Conservation (phyloP, 2,888 invertebrate species). For the Polyommatus iphigenia region DNA sequence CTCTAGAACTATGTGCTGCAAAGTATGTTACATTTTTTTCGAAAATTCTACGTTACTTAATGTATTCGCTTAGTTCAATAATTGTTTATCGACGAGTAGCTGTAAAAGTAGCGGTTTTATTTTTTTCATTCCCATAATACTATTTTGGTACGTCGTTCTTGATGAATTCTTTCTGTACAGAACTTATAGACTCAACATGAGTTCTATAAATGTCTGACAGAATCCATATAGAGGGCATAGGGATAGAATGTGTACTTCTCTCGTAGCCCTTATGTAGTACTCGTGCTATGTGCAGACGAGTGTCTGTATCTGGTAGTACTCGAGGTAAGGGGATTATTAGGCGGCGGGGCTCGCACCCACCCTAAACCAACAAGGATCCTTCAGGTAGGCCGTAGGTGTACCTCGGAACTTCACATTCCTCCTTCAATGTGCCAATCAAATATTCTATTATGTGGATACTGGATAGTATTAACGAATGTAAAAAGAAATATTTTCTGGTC, state of each 20-base stretch:
- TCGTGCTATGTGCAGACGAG: background rate
- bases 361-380: conserved; percentile 21
- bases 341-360: conserved; percentile 19
- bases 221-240: background rate
- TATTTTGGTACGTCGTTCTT: too few relatives aligned
- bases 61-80: background rate
- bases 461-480: background rate
- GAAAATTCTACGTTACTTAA: background rate
- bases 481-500: background rate
- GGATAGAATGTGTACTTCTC: background rate
- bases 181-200: too few relatives aligned
- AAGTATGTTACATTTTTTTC: background rate
- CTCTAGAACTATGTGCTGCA: too few relatives aligned
- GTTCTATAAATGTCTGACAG: too few relatives aligned
- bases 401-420: background rate
- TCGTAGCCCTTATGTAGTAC: background rate
- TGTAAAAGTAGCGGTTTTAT: too few relatives aligned
- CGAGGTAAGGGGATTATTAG: conserved; percentile 20
- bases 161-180: too few relatives aligned
- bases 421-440: background rate
- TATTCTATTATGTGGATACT: background rate
- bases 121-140: too few relatives aligned
- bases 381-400: background rate
- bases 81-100: background rate
- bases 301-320: background rate